These are phyloP conservation scores for Rhizomys pruinosus DNA, from an alignment of 2,113 vertebrate species.

Conservation along the genomic window DNA sequence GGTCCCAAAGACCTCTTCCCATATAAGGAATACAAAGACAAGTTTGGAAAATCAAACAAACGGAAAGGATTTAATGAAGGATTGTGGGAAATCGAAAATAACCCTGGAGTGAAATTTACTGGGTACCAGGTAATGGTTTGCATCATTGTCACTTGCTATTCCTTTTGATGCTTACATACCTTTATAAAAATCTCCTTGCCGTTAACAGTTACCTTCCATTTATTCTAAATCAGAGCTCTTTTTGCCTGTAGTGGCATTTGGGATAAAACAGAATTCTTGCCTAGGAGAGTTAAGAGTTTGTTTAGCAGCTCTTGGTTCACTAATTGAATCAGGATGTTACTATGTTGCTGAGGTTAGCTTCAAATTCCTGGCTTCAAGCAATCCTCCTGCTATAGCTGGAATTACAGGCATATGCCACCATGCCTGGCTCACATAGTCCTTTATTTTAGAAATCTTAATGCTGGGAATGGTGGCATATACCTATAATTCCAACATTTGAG, in stretches of 20 bases:
- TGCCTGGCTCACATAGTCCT: background rate
- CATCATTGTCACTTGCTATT: slow-evolving; percentile 60
- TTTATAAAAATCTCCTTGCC: background rate
- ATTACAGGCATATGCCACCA: background rate
- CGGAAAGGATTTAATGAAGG: slow-evolving; percentile 99
- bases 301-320: slow-evolving; percentile 34
- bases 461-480: too few relatives aligned
- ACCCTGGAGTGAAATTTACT: slow-evolving; percentile 98
- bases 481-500: too few relatives aligned
- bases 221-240: slow-evolving; percentile 28
- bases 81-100: slow-evolving; percentile 99
- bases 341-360: background rate
- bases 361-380: background rate
- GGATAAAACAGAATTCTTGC: slow-evolving; percentile 1
- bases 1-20: slow-evolving; percentile 98
- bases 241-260: background rate
- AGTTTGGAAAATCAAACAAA: slow-evolving; percentile 99
- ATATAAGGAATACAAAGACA: slow-evolving; percentile 99
- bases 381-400: background rate
- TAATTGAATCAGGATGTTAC: background rate
- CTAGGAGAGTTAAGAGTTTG: slow-evolving; percentile 56
- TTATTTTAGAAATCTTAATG: slow-evolving; percentile 66
- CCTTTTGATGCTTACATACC: slow-evolving; percentile 12
- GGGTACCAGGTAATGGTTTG: slow-evolving; percentile 93
- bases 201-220: background rate